Evolutionary conservation across 2,888 invertebrate species (phyloP).

Genomic region (Theristus sp.): DNA sequence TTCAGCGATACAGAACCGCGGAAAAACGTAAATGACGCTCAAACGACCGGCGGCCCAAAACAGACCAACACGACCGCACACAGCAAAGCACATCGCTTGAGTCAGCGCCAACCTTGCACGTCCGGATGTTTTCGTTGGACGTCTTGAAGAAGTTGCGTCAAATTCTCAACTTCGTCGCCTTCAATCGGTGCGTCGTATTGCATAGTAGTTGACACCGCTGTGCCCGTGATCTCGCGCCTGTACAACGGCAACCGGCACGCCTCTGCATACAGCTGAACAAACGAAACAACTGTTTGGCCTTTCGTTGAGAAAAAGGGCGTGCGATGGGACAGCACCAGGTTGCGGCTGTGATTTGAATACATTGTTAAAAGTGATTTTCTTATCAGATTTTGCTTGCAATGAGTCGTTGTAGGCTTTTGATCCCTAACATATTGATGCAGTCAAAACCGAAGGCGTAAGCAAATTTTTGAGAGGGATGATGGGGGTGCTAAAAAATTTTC

Average conservation of each 20-base stretch:
- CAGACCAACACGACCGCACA: too few species aligned
- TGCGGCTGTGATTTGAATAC: neutral
- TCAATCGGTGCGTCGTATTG: constrained; percentile 39
- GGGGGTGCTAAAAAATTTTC: too few species aligned
- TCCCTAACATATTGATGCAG: too few species aligned
- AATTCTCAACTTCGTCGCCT: constrained; percentile 90
- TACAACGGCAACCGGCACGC: constrained; percentile 83
- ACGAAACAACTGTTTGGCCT: neutral
- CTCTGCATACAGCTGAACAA: constrained; percentile 59
- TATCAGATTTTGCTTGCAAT: too few species aligned
- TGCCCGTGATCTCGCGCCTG: constrained; percentile 60
- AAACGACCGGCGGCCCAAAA: too few species aligned
- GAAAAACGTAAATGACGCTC: too few species aligned
- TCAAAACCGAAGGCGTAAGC: too few species aligned
- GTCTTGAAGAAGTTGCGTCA: constrained; percentile 57
- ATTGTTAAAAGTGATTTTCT: too few species aligned
- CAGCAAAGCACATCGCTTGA: too few species aligned
- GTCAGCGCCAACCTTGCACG: constrained; percentile 17
- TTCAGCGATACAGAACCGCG: too few species aligned
- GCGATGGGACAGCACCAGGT: neutral
- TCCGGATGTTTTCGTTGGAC: constrained; percentile 44
- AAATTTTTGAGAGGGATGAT: too few species aligned
- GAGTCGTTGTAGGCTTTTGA: too few species aligned
- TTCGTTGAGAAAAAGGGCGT: neutral
- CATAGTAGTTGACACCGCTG: constrained; percentile 56